Percentiles rank a stretch among this genome's conserved stretches.
Evolutionary conservation across 2,113 vertebrate species (phyloP).

Genomic region (Hydropotes inermis): DNA sequence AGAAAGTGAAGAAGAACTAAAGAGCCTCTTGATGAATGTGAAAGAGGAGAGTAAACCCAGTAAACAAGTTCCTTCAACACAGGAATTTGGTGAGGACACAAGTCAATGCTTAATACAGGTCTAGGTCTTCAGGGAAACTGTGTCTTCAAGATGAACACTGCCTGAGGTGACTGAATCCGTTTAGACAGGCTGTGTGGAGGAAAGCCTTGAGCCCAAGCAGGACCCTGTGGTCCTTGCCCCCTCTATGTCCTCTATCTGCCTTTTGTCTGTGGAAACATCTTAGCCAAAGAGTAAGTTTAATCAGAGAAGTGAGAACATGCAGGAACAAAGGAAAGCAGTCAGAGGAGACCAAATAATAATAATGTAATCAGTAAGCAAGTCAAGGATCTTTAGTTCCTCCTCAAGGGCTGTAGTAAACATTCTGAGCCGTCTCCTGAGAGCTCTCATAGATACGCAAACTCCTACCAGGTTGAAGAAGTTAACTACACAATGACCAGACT

Average conservation of each 20-base stretch:
- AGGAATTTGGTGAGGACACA: background rate
- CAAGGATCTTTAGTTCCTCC: background rate
- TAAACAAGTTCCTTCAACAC: background rate
- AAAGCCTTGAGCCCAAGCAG: background rate
- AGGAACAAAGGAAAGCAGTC: background rate
- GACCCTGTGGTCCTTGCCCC: background rate
- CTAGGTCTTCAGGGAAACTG: background rate
- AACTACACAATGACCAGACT: background rate
- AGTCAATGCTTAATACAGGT: background rate
- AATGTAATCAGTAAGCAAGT: background rate
- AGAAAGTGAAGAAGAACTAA: background rate
- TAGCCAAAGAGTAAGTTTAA: background rate
- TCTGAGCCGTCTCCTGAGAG: background rate
- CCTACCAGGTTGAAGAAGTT: background rate
- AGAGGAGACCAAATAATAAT: background rate
- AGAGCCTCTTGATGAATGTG: background rate
- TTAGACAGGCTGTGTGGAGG: fast-evolving
- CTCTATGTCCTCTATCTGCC: background rate
- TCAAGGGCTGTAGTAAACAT: background rate
- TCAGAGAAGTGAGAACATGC: background rate
- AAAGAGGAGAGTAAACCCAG: background rate
- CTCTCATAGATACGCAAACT: background rate
- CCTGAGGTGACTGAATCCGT: background rate
- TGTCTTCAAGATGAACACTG: background rate
- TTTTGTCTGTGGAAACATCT: background rate